Evolutionary conservation across 2,888 invertebrate species (phyloP).

Genomic region (Scaptomyza flava): DNA sequence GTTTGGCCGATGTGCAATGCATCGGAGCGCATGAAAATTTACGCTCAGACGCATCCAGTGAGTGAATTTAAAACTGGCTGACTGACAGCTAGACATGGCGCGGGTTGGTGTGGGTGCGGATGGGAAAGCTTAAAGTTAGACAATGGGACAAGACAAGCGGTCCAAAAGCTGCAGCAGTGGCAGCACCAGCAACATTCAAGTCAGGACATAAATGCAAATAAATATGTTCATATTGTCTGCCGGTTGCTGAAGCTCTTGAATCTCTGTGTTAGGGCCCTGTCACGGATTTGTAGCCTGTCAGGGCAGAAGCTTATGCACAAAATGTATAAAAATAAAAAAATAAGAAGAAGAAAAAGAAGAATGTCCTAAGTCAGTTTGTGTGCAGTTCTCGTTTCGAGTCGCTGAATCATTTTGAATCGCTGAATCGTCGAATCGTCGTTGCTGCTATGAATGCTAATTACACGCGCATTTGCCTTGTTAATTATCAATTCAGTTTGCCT

Average conservation of each 20-base stretch:
- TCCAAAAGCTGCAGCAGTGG: conserved; percentile 22
- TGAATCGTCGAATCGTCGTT: conserved; percentile 15
- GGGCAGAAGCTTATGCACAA: conserved; percentile 9
- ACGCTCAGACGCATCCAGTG: conserved; percentile 70
- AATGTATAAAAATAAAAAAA: background rate
- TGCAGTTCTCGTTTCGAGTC: conserved; percentile 15
- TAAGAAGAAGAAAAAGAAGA: background rate
- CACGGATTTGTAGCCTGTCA: conserved; percentile 48
- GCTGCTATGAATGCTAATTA: conserved; percentile 79
- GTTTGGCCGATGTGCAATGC: conserved; percentile 60
- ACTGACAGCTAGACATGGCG: conserved; percentile 37
- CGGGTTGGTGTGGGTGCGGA: conserved; percentile 2
- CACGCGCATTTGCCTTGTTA: conserved; percentile 80
- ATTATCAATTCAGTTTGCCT: conserved; percentile 79
- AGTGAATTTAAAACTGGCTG: conserved; percentile 62
- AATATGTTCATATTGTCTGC: conserved; percentile 59
- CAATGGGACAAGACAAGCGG: conserved; percentile 55
- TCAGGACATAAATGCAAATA: conserved; percentile 68
- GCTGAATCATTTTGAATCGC: conserved; percentile 3
- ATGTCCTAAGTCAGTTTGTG: background rate
- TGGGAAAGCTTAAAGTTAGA: conserved; percentile 46
- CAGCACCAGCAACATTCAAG: conserved; percentile 37
- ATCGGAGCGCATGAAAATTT: conserved; percentile 65
- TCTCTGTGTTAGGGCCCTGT: conserved; percentile 9
- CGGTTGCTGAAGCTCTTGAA: background rate